phyloP scores from a whole-genome alignment of 2,113 vertebrate genomes.

The Malurus melanocephalus region DNA sequence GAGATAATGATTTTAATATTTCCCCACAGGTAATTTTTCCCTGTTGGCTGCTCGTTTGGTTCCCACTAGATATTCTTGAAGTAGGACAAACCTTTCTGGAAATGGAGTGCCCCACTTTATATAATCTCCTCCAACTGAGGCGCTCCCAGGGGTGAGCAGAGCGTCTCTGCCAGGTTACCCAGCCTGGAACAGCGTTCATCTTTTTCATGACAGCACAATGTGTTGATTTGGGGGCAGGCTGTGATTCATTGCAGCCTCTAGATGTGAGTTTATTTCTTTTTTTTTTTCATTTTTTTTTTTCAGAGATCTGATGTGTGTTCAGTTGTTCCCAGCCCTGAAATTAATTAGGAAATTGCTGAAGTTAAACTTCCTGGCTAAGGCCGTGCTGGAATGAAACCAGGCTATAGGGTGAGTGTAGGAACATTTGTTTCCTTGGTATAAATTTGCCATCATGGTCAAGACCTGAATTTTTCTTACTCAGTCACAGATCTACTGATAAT shows the following conservation, averaged over 20 bases:
- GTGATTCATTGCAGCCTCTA: neutral
- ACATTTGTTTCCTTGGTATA: neutral
- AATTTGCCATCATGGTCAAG: neutral
- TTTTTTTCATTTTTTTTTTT: neutral
- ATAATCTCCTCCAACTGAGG: neutral
- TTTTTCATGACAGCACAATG: neutral
- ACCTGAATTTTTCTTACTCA: neutral
- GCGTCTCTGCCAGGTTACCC: neutral
- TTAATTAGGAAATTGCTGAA: neutral
- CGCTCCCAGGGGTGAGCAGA: neutral
- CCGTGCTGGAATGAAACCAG: neutral
- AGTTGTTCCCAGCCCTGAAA: neutral
- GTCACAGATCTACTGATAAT: neutral
- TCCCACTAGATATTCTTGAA: neutral
- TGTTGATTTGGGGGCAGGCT: neutral
- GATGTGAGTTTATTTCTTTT: neutral
- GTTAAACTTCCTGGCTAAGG: neutral
- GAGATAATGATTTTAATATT: neutral
- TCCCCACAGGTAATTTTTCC: neutral
- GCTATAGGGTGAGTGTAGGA: neutral
- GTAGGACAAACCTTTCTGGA: slow-evolving; percentile 4
- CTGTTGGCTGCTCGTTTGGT: neutral
- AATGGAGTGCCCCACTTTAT: slow-evolving; percentile 26
- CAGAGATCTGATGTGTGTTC: neutral
- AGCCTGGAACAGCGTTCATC: neutral